Conservation (phyloP, 2,113 vertebrate species). For the Microcebus lehilahytsara region DNA sequence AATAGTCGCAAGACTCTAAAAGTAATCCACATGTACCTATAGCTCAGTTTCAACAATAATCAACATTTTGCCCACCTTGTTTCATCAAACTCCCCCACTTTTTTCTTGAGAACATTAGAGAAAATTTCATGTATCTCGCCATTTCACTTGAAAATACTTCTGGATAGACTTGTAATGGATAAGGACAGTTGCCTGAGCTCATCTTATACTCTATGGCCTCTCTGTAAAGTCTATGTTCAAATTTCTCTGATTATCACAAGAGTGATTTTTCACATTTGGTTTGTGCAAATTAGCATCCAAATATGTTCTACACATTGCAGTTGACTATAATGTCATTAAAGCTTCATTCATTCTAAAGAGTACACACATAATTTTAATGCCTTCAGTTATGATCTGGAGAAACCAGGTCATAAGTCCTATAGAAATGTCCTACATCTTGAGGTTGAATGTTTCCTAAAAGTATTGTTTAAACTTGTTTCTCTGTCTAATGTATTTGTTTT, state of each 20-base stretch:
- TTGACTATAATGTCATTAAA: not conserved
- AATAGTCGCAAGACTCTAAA: not conserved
- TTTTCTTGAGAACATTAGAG: constrained; percentile 36
- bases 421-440: not conserved
- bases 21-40: not conserved
- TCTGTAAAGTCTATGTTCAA: not conserved
- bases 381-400: not conserved
- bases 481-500: not conserved
- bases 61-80: not conserved
- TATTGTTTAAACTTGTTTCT: not conserved
- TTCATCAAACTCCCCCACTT: not conserved
- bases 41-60: not conserved
- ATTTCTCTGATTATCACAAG: not conserved
- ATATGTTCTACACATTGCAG: not conserved
- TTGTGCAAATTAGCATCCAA: constrained; percentile 11
- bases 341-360: not conserved
- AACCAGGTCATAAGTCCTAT: not conserved
- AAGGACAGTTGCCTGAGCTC: not conserved
- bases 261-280: not conserved
- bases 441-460: not conserved
- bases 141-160: not conserved
- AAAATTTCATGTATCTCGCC: not conserved
- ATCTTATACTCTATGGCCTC: not conserved
- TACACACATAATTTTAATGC: not conserved
- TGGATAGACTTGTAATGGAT: not conserved